Percentiles rank a stretch among this genome's conserved stretches.
These are phyloP conservation scores for Drosophila tripunctata DNA, from an alignment of 2,888 invertebrate species.

Conservation along the genomic window DNA sequence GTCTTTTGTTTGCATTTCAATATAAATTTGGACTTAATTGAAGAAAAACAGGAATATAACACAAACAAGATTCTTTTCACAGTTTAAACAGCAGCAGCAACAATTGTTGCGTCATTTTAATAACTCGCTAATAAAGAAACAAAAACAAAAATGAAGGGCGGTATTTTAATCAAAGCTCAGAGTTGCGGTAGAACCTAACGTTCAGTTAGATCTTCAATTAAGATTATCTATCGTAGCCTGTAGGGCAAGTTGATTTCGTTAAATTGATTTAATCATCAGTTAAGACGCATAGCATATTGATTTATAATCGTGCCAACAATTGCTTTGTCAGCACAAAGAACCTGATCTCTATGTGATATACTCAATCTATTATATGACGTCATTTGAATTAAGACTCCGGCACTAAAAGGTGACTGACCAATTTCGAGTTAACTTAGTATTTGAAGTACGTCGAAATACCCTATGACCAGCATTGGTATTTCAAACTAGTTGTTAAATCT, in stretches of 20 bases:
- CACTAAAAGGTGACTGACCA: conserved; percentile 41
- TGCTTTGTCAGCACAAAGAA: conserved; percentile 34
- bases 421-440: not conserved
- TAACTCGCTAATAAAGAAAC: not conserved
- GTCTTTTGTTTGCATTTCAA: conserved; percentile 59
- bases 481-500: too few relatives aligned
- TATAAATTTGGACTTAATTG: conserved; percentile 8
- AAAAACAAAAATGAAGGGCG: conserved; percentile 7
- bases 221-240: conserved; percentile 35
- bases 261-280: conserved; percentile 17
- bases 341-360: conserved; percentile 20
- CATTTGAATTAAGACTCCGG: conserved; percentile 5
- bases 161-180: not conserved
- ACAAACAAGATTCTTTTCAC: conserved; percentile 4
- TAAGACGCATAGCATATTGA: conserved; percentile 16
- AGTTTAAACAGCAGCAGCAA: not conserved
- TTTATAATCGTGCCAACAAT: conserved; percentile 28
- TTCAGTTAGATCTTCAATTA: conserved; percentile 20
- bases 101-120: conserved; percentile 21
- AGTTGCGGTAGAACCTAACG: conserved; percentile 6
- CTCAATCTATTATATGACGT: conserved; percentile 27
- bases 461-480: too few relatives aligned
- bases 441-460: not conserved
- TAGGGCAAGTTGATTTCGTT: conserved; percentile 30
- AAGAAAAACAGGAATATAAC: conserved; percentile 4